These are phyloP conservation scores for Leptopilina syphax DNA, from an alignment of 2,888 invertebrate species.

Conservation along the genomic window DNA sequence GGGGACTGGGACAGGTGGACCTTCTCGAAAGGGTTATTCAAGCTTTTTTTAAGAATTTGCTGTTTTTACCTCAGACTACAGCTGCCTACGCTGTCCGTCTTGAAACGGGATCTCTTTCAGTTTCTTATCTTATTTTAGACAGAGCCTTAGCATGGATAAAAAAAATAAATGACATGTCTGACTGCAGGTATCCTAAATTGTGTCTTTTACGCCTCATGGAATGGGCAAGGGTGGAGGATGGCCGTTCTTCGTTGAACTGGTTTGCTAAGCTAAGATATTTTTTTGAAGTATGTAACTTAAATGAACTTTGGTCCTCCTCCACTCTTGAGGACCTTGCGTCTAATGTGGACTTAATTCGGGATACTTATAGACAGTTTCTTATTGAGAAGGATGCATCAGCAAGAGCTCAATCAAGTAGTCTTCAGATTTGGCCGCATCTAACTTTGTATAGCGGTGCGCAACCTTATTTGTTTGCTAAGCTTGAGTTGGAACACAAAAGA, in stretches of 20 bases:
- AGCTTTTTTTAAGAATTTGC: slow-evolving; percentile 30
- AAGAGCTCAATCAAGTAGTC: no score
- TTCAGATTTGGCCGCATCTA: no score
- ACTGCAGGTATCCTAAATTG: neutral
- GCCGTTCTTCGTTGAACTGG: neutral
- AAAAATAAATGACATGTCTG: neutral
- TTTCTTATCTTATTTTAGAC: neutral
- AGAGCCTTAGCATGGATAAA: neutral
- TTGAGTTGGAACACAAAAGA: no score
- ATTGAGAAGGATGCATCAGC: no score
- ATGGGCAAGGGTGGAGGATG: neutral
- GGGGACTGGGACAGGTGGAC: neutral
- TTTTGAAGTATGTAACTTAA: neutral
- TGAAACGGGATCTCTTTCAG: neutral
- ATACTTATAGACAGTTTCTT: neutral
- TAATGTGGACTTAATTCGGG: neutral
- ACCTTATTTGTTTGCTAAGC: no score
- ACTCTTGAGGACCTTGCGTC: neutral
- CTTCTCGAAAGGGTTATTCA: neutral
- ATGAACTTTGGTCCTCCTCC: neutral
- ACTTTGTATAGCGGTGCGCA: no score
- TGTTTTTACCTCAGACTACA: slow-evolving; percentile 33
- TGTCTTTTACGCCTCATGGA: neutral
- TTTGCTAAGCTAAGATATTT: neutral
- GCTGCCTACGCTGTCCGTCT: slow-evolving; percentile 30